A percentile compares a stretch with the other conserved stretches of the same genome.
phyloP scores from a whole-genome alignment of 2,113 vertebrate species.

The rat (Rattus norvegicus) region GRCr8 NC_086020.1:222227001-222227500 shows the following conservation, averaged over 20 bases:
- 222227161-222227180: background rate
- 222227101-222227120: conserved; percentile 25
- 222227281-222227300: conserved; percentile 44
- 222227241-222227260: background rate
- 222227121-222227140: conserved; percentile 47
- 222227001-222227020: background rate
- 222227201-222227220: background rate
- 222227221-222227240: background rate
- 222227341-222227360: conserved; percentile 19
- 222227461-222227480: conserved; percentile 45
- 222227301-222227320: conserved; percentile 16
- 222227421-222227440: conserved; percentile 42
- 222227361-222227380: background rate
- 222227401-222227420: conserved; percentile 36
- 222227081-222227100: background rate
- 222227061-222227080: background rate
- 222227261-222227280: background rate
- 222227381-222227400: conserved; percentile 44
- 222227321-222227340: conserved; percentile 18
- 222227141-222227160: conserved; percentile 4
- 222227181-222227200: background rate
- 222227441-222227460: conserved; percentile 41
- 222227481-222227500: conserved; percentile 40
- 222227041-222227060: background rate
- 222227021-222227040: background rate